These are phyloP conservation scores for Phylloscopus trochilus DNA, from an alignment of 2,113 vertebrate genomes.

Conservation along the genomic window DNA sequence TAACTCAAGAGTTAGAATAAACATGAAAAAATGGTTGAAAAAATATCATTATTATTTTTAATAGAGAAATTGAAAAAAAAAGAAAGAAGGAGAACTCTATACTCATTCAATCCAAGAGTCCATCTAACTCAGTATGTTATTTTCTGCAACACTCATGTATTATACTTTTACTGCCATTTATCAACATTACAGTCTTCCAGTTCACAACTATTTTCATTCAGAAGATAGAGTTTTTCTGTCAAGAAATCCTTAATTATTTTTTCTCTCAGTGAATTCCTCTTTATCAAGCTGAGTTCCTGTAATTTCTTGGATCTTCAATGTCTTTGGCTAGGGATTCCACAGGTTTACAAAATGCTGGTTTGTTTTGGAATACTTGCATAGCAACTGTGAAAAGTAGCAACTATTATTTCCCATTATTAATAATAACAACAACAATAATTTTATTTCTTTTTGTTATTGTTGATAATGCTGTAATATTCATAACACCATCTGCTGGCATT, in stretches of 20 bases:
- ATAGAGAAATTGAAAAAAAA: background rate
- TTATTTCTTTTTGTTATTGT: background rate
- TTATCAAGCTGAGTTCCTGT: background rate
- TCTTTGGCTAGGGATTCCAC: background rate
- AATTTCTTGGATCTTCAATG: background rate
- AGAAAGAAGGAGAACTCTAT: background rate
- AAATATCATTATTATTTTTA: background rate
- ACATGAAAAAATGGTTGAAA: background rate
- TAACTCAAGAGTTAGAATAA: background rate
- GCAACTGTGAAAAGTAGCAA: background rate
- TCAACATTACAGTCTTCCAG: background rate
- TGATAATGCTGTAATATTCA: background rate
- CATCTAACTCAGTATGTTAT: background rate
- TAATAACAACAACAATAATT: background rate
- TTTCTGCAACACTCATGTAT: background rate
- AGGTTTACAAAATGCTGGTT: background rate
- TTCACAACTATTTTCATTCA: background rate
- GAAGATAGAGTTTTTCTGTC: background rate
- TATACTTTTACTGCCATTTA: background rate
- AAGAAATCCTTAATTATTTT: background rate
- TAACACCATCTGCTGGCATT: background rate
- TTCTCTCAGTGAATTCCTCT: background rate
- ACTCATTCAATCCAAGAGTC: background rate
- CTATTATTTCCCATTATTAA: background rate
- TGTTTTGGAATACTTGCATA: background rate